Evolutionary conservation across 2,888 invertebrate species (phyloP).

Genomic region (Glomeris marginata): DNA sequence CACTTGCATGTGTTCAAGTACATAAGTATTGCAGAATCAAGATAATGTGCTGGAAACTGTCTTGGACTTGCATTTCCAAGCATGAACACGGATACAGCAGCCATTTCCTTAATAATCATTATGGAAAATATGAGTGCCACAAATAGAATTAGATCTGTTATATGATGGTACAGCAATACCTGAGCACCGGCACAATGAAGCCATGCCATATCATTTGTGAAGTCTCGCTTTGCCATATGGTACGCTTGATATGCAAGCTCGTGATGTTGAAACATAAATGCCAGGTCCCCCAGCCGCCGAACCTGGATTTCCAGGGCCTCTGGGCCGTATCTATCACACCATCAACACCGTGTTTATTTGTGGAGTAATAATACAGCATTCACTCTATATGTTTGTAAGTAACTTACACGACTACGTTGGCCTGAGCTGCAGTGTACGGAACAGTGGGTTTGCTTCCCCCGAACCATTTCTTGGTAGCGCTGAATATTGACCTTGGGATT

Average conservation of each 20-base stretch:
- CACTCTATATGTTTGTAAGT: background rate
- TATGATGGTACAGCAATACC: slow-evolving; percentile 16
- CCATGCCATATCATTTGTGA: slow-evolving; percentile 94
- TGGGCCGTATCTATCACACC: slow-evolving; percentile 26
- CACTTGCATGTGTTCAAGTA: slow-evolving; percentile 82
- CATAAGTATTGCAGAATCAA: slow-evolving; percentile 86
- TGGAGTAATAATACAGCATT: too few species aligned
- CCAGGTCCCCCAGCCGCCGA: slow-evolving; percentile 81
- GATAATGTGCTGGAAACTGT: slow-evolving; percentile 46
- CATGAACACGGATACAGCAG: slow-evolving; percentile 81
- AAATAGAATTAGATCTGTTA: slow-evolving; percentile 11
- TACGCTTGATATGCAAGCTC: slow-evolving; percentile 83
- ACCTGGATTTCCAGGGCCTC: slow-evolving; percentile 73
- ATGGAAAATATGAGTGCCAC: slow-evolving; percentile 7
- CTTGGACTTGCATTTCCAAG: slow-evolving; percentile 36
- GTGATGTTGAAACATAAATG: slow-evolving; percentile 92
- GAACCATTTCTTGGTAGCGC: slow-evolving; percentile 92
- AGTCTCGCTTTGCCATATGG: slow-evolving; percentile 93
- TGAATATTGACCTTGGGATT: slow-evolving; percentile 78
- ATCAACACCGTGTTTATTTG: slow-evolving; percentile 3
- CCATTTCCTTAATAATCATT: slow-evolving; percentile 55
- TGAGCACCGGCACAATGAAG: slow-evolving; percentile 90
- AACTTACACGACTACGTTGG: slow-evolving; percentile 64
- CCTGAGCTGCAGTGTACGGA: slow-evolving; percentile 44
- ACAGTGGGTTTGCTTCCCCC: slow-evolving; percentile 69